Evolutionary conservation across 2,888 invertebrate genomes (phyloP), one percentile per base, ranked within the genome.

Genomic region (Cheilosia impressa): DNA sequence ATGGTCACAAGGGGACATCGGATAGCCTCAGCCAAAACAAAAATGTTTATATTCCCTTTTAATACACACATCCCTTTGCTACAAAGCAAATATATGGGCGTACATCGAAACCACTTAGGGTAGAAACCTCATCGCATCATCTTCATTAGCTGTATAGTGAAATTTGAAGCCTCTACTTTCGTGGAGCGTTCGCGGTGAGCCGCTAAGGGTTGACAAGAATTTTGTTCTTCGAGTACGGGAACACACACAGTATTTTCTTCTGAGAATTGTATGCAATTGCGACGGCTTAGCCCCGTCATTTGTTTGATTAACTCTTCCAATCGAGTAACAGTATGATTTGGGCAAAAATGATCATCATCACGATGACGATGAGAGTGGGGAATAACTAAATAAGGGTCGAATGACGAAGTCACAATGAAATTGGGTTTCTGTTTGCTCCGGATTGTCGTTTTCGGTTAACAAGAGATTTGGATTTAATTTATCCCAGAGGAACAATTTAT

Each of bases 41-140:
- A 45, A 55, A 27, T 52, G n/a, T 66, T 53, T 41, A 24, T 68
- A 41, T 27, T 43, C 27, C 53, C 41, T 22, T 55, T 68, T 68
- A 43, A 27, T 57, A 15, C 19, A 43, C 7, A 10, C 13, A 47
- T 50, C 22, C 9, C 47, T 24, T 50, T 38, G 22, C 24, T n/a
- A 43, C 52, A 24, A 17, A 17, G 7, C 31, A n/a, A 38, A 57
- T 27, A 1, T 27, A 27, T 68, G 47, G 52, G 63, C 41, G 71
- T 77, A 82, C 76, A 60, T 77, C 38, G 47, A 82, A 69, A 82
- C 81, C 81, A 82, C 77, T 82, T 71, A 82, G 77, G 81, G 71
- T 71, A 41, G 65, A 71, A 77, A 73, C 63, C 27, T 53, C 72
- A 72, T 62, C 50, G 38, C 62, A 47, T 65, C 65, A 73, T 63